Base-by-base conservation (phyloP, 1,140 invertebrate genomes). In the Babylonia areolata region DNA sequence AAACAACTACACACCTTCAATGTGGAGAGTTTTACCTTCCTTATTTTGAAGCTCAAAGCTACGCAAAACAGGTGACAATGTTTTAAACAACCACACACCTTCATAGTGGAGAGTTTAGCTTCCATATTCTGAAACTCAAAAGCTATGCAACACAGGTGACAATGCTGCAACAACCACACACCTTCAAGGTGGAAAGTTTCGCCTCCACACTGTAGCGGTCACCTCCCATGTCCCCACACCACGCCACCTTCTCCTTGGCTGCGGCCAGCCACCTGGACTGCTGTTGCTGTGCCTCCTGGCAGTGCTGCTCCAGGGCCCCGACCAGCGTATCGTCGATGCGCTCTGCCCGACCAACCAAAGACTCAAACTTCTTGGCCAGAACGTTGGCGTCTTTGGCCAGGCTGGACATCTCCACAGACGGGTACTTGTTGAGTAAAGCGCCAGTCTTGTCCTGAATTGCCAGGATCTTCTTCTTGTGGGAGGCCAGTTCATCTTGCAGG, bases 201-300 rank as follows among this genome's bases (percentile, higher is more conserved):
- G 98, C 96, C 95, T 99, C 97, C n/a, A 99, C 95, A 93, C 97
- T 98, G 92, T 98, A 98, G 92, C 96, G 96, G 92, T 99, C 98
- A 91, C 97, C 97, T 46, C 96, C 96, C 11, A 96, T 96, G 93
- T 99, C 98, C 88, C 96, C 96, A 94, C 98, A 99, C 97, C 98
- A 99, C 28, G 96, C 95, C 0, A 98, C 96, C 94, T 99, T 99
- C 92, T 99, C 98, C 87, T 96, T 96, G 78, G 97, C 96, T 2
- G 96, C 96, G 73, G 95, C 95, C 3, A 99, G 95, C 93, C 97
- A 96, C 88, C 97, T 96, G 90, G 97, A 96, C 35, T 98, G 95
- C 91, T 97, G 96, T 73, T 96, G 95, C 75, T 97, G 96, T 90
- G 98, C 98, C 86, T 98, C 97, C 77, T 96, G 96, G 92, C 97